Base-by-base conservation (phyloP, 1,140 invertebrate genomes). In the Drosophila auraria region DNA sequence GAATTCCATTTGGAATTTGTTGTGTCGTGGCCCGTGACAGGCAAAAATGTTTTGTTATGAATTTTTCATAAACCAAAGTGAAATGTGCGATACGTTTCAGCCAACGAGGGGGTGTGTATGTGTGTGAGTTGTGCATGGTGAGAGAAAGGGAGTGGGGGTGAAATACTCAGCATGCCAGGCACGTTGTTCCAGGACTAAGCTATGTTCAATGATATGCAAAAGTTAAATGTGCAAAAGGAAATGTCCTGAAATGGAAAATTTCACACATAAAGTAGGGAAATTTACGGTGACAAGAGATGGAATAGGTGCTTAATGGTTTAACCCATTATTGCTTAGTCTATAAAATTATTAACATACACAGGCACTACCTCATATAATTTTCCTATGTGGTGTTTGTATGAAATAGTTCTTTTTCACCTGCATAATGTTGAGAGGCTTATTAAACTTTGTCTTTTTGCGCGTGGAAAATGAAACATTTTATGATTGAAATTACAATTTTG, bases 11-110 rank as follows among this genome's bases (percentile, higher is more conserved):
- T 73, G 38, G 56, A 72, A 61, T 73, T 73, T 73, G 68, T 73
- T 73, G 71, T 53, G 71, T 73, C 69, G 54, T 73, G 54, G 71
- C 68, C 71, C 71, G 56, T 73, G 71, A 74, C 71, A 61, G 49
- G 68, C 64, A 72, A 62, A 71, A 82, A 82, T 82, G 71, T 62
- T 78, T 64, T 82, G 56, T 60, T 73, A 84, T 83, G 62, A 84
- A 82, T 86, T 78, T 68, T 81, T 84, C 82, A 83, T 80, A 72
- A 77, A 53, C 74, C 65, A 66, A 76, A 83, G 71, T 80, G 65
- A 82, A 84, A 83, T 69, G 53, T 68, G 49, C 65, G 57, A 76
- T 64, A 54, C 57, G 44, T 40, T 25, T 12, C 44, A 12, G 20
- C 56, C 17, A 64, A 40, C 30, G 25, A 25, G 56, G 33, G 50